Evolutionary conservation across 2,113 vertebrate species (phyloP).

Genomic region (Gymnobelideus leadbeateri): DNA sequence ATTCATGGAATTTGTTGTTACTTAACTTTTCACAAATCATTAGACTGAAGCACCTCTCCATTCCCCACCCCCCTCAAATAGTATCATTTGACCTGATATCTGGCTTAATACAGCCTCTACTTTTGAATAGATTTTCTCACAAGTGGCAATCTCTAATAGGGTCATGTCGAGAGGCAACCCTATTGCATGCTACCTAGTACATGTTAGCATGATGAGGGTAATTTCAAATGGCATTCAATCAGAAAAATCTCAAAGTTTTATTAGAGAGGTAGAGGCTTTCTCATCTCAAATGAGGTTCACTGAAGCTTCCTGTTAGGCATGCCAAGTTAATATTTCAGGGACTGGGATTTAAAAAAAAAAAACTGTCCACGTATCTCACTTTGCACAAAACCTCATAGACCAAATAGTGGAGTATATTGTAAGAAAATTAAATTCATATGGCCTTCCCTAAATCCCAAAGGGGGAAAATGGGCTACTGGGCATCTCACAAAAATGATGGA

Average conservation of each 20-base stretch:
- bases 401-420: slow-evolving; percentile 37
- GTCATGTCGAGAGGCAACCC: slow-evolving; percentile 82
- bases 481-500: slow-evolving; percentile 48
- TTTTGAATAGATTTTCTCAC: slow-evolving; percentile 86
- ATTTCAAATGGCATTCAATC: slow-evolving; percentile 86
- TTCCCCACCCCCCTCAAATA: slow-evolving; percentile 82
- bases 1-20: slow-evolving; percentile 87
- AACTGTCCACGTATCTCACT: slow-evolving; percentile 34
- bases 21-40: slow-evolving; percentile 84
- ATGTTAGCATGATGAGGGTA: slow-evolving; percentile 79
- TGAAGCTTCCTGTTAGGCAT: slow-evolving; percentile 67
- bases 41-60: slow-evolving; percentile 85
- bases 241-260: slow-evolving; percentile 83
- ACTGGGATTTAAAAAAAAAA: slow-evolving; percentile 47
- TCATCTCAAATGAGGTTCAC: slow-evolving; percentile 64
- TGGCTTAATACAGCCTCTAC: slow-evolving; percentile 84
- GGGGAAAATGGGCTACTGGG: slow-evolving; percentile 3
- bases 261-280: slow-evolving; percentile 77
- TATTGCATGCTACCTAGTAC: slow-evolving; percentile 78
- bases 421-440: slow-evolving; percentile 57
- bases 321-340: slow-evolving; percentile 69
- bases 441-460: slow-evolving; percentile 39
- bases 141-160: slow-evolving; percentile 85
- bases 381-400: slow-evolving; percentile 40
- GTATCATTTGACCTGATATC: slow-evolving; percentile 84